These are phyloP conservation scores for Jordanella pulchra DNA, from an alignment of 2,797 vertebrate genomes.

Conservation along the genomic window DNA sequence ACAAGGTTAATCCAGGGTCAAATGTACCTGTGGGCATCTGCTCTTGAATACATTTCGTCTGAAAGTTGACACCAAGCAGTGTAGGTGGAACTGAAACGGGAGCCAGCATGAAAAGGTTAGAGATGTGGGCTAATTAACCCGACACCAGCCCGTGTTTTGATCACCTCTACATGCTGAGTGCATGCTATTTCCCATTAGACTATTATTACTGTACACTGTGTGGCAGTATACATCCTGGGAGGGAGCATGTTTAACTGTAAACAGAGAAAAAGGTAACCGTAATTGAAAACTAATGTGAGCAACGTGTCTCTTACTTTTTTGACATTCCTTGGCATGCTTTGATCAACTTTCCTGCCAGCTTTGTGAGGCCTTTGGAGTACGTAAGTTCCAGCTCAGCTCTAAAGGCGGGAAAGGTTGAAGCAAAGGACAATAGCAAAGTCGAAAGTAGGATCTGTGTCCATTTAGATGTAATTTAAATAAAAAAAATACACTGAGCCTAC, in stretches of 20 bases:
- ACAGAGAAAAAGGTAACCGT: slow-evolving; percentile 19
- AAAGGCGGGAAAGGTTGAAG: slow-evolving; percentile 31
- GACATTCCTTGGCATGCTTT: slow-evolving; percentile 82
- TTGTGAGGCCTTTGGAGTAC: slow-evolving; percentile 87
- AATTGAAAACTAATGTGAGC: slow-evolving; percentile 5
- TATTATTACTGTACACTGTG: slow-evolving; percentile 26
- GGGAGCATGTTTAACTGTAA: slow-evolving; percentile 32
- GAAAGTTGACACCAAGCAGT: slow-evolving; percentile 85
- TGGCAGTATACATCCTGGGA: slow-evolving; percentile 15
- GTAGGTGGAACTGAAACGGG: slow-evolving; percentile 81
- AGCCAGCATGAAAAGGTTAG: slow-evolving; percentile 63
- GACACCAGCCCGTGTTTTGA: slow-evolving; percentile 55
- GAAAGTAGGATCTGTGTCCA: slow-evolving; percentile 53
- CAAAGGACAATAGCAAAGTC: slow-evolving; percentile 19
- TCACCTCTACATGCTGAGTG: slow-evolving; percentile 27
- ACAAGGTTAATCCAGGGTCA: slow-evolving; percentile 19
- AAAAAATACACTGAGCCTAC: slow-evolving; percentile 54
- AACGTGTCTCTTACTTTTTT: slow-evolving; percentile 82
- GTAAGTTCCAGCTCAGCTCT: slow-evolving; percentile 86
- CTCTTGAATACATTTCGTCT: slow-evolving; percentile 86
- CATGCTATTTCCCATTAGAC: slow-evolving; percentile 31
- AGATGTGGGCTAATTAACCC: slow-evolving; percentile 44
- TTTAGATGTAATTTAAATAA: slow-evolving; percentile 12
- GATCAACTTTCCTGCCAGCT: slow-evolving; percentile 83
- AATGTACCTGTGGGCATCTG: slow-evolving; percentile 85